Conservation (phyloP, 64 coral and sea anemone species). For the Montipora efflorescens region DNA sequence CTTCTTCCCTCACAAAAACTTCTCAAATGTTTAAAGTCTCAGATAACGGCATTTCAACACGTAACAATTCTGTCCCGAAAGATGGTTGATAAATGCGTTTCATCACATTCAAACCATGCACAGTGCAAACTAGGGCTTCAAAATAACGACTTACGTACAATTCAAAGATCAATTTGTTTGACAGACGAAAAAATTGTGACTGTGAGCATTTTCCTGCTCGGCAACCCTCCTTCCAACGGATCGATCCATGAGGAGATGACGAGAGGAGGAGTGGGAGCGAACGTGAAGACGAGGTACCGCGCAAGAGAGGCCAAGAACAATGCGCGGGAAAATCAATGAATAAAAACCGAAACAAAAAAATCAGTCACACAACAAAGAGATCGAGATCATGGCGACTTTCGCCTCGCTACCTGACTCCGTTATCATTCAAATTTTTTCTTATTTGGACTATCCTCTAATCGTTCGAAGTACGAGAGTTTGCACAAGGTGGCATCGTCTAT, state of each 20-base stretch:
- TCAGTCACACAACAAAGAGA: constrained; percentile 34
- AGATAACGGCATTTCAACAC: constrained; percentile 6
- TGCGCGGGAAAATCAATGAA: constrained; percentile 87
- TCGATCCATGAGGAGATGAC: neutral
- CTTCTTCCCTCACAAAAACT: too few species aligned
- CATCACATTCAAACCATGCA: neutral
- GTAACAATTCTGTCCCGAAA: constrained; percentile 25
- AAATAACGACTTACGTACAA: neutral
- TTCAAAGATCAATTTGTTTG: neutral
- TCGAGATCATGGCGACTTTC: constrained; percentile 72
- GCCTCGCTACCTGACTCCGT: constrained; percentile 79
- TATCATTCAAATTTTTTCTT: constrained; percentile 87
- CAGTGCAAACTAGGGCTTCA: neutral
- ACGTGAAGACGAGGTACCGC: constrained; percentile 53
- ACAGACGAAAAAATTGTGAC: neutral
- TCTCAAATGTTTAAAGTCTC: neutral
- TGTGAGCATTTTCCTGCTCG: too few species aligned
- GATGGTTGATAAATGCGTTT: constrained; percentile 36
- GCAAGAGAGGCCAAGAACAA: constrained; percentile 59
- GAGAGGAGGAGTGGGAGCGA: neutral
- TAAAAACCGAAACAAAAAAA: constrained; percentile 45
- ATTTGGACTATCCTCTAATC: constrained; percentile 76
- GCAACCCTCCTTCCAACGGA: neutral
- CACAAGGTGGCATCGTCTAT: constrained; percentile 83
- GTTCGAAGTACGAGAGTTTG: constrained; percentile 78